Conservation (phyloP, 2,113 vertebrate genomes). For the Apteryx owenii region DNA sequence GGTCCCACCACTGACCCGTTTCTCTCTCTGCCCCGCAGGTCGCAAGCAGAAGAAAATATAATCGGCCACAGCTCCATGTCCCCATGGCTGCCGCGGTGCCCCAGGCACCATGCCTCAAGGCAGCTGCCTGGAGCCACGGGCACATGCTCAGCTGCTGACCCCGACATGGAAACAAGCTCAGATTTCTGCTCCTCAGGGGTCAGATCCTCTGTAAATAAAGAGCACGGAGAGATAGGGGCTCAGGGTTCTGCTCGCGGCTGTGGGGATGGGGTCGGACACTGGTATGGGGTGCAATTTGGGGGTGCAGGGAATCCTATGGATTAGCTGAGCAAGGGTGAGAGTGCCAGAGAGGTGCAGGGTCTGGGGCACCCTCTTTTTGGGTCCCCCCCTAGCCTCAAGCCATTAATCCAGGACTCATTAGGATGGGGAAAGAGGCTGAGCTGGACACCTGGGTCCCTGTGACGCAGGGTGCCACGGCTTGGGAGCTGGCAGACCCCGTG, state of each 20-base stretch:
- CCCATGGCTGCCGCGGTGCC: neutral
- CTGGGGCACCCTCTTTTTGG: neutral
- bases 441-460: neutral
- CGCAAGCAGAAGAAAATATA: constrained; percentile 81
- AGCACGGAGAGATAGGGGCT: neutral
- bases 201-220: neutral
- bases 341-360: rapidly evolving
- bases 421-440: neutral
- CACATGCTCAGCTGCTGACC: neutral
- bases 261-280: neutral
- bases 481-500: neutral
- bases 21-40: constrained; percentile 24
- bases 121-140: neutral
- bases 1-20: rapidly evolving
- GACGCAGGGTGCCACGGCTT: too few species aligned
- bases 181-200: neutral
- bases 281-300: neutral
- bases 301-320: rapidly evolving
- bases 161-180: rapidly evolving
- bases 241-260: rapidly evolving
- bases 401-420: rapidly evolving
- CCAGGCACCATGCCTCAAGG: neutral
- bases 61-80: neutral
- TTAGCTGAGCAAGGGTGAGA: neutral
- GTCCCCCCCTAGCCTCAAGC: rapidly evolving